Evolutionary conservation across 2,888 invertebrate genomes (phyloP).

Genomic region (Gymnosoma rotundatum): DNA sequence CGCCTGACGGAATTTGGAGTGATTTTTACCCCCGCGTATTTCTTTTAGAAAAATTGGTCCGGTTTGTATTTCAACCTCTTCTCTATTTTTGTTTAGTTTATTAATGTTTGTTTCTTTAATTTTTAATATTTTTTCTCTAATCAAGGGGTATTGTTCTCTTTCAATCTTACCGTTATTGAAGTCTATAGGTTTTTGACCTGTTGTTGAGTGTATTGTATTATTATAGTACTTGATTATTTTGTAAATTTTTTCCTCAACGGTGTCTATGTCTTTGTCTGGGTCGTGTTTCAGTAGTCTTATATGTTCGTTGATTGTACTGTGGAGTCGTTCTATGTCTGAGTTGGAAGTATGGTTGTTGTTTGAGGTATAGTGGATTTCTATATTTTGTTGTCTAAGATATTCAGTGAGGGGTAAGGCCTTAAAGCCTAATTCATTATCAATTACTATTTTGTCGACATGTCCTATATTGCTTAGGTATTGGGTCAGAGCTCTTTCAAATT

Average conservation of each 20-base stretch:
- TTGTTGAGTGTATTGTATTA: conserved; percentile 15
- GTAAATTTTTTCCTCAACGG: conserved; percentile 58
- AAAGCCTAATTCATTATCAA: conserved; percentile 69
- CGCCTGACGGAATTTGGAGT: neutral
- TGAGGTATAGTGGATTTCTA: conserved; percentile 67
- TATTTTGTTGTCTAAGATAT: conserved; percentile 56
- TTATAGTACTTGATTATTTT: conserved; percentile 52
- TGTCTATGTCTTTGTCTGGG: conserved; percentile 52
- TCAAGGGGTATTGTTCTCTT: conserved; percentile 22
- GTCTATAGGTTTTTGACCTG: conserved; percentile 9
- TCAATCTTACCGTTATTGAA: conserved; percentile 25
- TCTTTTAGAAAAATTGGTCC: conserved; percentile 24
- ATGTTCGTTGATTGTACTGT: conserved; percentile 70
- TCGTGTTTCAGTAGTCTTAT: conserved; percentile 66
- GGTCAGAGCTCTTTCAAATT: conserved; percentile 55
- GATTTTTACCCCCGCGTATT: conserved; percentile 26
- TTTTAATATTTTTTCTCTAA: conserved; percentile 38
- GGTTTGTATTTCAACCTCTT: conserved; percentile 17
- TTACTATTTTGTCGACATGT: conserved; percentile 57
- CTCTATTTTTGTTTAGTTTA: conserved; percentile 32
- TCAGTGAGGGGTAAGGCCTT: conserved; percentile 65
- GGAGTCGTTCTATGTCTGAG: conserved; percentile 67
- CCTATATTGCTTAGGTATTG: conserved; percentile 65
- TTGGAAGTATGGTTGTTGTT: conserved; percentile 68
- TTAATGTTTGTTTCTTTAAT: conserved; percentile 33